Base-by-base conservation (phyloP, 1,140 invertebrate species). In the Andricus grossulariae region DNA sequence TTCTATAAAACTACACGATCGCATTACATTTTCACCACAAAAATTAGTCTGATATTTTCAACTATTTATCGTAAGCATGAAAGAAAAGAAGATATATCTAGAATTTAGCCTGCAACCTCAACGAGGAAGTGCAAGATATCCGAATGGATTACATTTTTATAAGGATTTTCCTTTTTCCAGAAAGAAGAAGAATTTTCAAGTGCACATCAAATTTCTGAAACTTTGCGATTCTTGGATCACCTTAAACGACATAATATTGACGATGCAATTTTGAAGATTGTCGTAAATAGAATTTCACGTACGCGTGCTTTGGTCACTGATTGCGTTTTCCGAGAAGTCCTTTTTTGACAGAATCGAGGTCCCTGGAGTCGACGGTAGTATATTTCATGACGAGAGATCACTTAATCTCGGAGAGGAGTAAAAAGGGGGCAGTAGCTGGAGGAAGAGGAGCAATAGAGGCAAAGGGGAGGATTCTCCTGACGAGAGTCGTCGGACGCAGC, bases 401-500 rank as follows among this genome's bases (percentile, higher is more conserved):
- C 49, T 79, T 75, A 77, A 79, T 82, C 75, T 80, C 25, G 50
- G 45, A 12, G 50, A 66, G 71, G 60, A 54, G n/a, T 72, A 57
- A 77, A 82, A 80, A 79, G 71, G 18, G 3, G 10, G 7, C 15
- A 32, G 15, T 52, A 13, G 50, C 25, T 51, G 5, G 54, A 66
- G 8, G 25, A 50, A 12, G 39, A 49, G 21, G 11, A 55, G 19
- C 25, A 32, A 32, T 32, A 32, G 39, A 51, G 52, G 54, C 49
- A 32, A 55, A 51, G 72, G 25, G 72, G 80, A 75, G 72, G 52
- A 66, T 73, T 74, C 80, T 60, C 55, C 25, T 39, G 66, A 75
- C 74, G 72, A 73, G 80, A 82, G 82, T 80, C 80, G 25, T 76
- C 66, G 76, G 80, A 83, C 71, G 74, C 50, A 57, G 60, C 49